These are phyloP conservation scores for Pseudocheirus occidentalis DNA, from an alignment of 2,797 vertebrate species.

Conservation along the genomic window DNA sequence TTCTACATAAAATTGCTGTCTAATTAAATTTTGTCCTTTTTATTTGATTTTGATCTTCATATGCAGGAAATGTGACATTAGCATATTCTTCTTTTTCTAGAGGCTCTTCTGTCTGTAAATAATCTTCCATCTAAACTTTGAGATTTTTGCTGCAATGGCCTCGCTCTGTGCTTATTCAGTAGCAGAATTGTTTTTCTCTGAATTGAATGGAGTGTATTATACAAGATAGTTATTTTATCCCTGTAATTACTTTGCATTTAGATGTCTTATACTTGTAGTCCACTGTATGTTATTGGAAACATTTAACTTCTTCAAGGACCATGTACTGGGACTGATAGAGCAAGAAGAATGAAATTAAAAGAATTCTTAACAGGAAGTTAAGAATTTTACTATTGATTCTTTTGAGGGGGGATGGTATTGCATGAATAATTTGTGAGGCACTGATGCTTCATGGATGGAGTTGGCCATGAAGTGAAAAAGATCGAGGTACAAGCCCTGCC, in stretches of 20 bases:
- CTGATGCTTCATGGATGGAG: not conserved
- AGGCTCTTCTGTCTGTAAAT: constrained; percentile 41
- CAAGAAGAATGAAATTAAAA: constrained; percentile 45
- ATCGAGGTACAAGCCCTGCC: not conserved
- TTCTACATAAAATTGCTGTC: not conserved
- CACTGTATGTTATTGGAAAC: constrained; percentile 61
- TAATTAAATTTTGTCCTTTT: constrained; percentile 40
- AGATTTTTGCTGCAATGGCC: not conserved
- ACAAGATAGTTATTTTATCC: constrained; percentile 52
- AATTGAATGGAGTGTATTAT: constrained; percentile 62
- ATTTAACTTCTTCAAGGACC: constrained; percentile 53
- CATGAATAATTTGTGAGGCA: not conserved
- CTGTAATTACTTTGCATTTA: constrained; percentile 71
- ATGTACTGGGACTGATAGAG: constrained; percentile 35
- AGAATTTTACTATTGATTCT: not conserved
- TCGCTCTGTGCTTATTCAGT: constrained; percentile 32
- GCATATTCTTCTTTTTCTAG: constrained; percentile 35
- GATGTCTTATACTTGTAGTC: constrained; percentile 59
- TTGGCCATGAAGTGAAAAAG: not conserved
- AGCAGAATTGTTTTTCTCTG: constrained; percentile 53
- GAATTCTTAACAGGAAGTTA: constrained; percentile 35
- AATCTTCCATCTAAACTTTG: constrained; percentile 46
- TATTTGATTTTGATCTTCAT: constrained; percentile 27
- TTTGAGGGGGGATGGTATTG: not conserved
- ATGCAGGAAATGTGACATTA: not conserved